Base-by-base conservation (phyloP, 1,140 invertebrate genomes). In the Nephotettix cincticeps region DNA sequence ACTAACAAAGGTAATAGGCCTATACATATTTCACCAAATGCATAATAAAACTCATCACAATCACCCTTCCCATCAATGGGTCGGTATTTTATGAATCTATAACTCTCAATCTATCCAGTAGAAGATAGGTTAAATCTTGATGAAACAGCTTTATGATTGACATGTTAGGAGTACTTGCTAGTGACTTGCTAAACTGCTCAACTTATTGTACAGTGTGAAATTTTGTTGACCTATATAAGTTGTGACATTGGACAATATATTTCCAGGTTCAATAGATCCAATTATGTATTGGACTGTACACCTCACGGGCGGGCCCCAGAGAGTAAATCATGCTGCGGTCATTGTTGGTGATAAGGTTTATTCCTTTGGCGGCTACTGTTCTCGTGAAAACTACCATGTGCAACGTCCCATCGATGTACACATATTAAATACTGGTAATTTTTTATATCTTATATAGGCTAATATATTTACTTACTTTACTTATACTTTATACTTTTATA, bases 291-390 rank as follows among this genome's bases (percentile, higher is more conserved):
- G 93, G 93, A 93, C 91, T n/a, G 86, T 91, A 58, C 87, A 90
- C 77, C 81, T 94, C 70, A 90, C 92, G 78, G 93, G 93, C 45
- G 93, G 93, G 25, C 93, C 92, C 1, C 84, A 88, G 76, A 83
- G 86, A 29, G 89, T 97, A 0, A 97, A 97, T 80, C 95, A 97
- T 87, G 94, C 95, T 13, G 93, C 94, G n/a, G 93, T 93, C 36
- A 85, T 88, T 65, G 87, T 96, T 45, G 88, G 86, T 19, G 87
- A 92, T 71, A 88, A 87, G 75, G 93, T 97, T 65, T 97, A 90
- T 79, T 93, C 92, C 0, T 97, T 97, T 83, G 95, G 95, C 25
- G 95, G 95, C 21, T 97, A 94, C 78, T 94, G 91, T 77, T 92
- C 91, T 1, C 88, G 87, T 23, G 90, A 93, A 77, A 88, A 93